Base-by-base conservation (phyloP, 1,140 invertebrate species). In the Radopholus similis region DNA sequence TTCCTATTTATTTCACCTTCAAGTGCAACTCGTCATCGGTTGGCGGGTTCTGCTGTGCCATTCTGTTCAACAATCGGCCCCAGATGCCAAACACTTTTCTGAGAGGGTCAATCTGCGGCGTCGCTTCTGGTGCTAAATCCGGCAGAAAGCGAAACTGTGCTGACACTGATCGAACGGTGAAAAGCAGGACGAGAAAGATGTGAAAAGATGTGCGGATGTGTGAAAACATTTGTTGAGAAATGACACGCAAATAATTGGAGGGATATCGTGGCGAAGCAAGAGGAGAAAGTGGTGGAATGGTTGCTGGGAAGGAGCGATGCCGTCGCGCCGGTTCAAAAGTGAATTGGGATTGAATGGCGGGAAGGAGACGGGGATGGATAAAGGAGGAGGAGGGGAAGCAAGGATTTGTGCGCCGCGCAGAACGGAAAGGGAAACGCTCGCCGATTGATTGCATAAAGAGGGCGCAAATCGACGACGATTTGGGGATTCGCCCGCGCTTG, bases 1-100 rank as follows among this genome's bases (percentile, higher is more conserved):
- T 64, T 15, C 23, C 18, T 6, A 11, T 64, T 23, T 0, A 62
- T 34, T 4, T 34, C n/a, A 54, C 57, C 23, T 57, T 70, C 8
- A 70, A 28, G 53, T 70, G 65, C 18, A 70, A 49, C 59, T 70
- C 47, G 28, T 70, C 68, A 18, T 70, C 68, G 6, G 47, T 70
- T 8, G 68, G 68, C 21, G 58, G 68, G 58, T 15, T 71, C 23
- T 54, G 44, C 38, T 70, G 68, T 30, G 68, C 65, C 68, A 70
- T 70, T 32, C 68, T 26, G 34, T 70, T 71, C 9, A 70, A 37
- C 35, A 70, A 23, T 4, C 68, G 37, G 15, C 68, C 68, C 68
- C 68, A 70, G 26, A 68, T 47, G 4, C 68, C 68, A 18, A 70
- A 53, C 32, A 56, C 68, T 34, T 42, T 42, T 56, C 68, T 44